Conservation (phyloP, 2,113 vertebrate species). For the Podiceps cristatus region DNA sequence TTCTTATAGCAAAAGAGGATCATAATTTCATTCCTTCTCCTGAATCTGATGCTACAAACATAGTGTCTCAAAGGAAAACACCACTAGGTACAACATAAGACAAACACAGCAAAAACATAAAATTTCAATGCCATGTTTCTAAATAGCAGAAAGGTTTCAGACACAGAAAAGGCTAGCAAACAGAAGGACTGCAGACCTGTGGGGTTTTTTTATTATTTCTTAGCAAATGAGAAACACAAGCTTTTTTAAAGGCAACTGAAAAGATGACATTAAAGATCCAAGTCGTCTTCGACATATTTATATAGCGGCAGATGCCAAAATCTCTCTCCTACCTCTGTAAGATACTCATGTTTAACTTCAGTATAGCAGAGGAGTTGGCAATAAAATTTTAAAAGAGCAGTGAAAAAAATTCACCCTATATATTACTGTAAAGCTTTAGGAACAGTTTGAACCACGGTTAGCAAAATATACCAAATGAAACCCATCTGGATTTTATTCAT, state of each 20-base stretch:
- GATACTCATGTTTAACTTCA: not conserved
- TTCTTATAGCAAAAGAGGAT: not conserved
- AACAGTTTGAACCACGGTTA: not conserved
- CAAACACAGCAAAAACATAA: not conserved
- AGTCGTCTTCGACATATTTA: not conserved
- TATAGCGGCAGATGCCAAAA: not conserved
- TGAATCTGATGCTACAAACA: not conserved
- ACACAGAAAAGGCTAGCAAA: not conserved
- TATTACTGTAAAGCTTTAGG: not conserved
- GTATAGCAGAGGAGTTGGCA: not conserved
- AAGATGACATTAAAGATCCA: not conserved
- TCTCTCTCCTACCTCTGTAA: not conserved
- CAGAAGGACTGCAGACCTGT: not conserved
- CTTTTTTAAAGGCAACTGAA: not conserved
- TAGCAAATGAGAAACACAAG: not conserved
- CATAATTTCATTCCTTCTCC: not conserved
- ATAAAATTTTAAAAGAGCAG: not conserved
- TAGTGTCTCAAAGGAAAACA: not conserved
- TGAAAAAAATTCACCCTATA: not conserved
- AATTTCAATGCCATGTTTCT: not conserved
- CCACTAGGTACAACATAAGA: not conserved
- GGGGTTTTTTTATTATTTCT: not conserved
- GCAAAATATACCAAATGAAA: not conserved
- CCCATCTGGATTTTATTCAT: conserved; percentile 5
- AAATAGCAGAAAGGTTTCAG: not conserved